Evolutionary conservation across 2,797 vertebrate species (phyloP).

Genomic region (Dicrostonyx torquatus): DNA sequence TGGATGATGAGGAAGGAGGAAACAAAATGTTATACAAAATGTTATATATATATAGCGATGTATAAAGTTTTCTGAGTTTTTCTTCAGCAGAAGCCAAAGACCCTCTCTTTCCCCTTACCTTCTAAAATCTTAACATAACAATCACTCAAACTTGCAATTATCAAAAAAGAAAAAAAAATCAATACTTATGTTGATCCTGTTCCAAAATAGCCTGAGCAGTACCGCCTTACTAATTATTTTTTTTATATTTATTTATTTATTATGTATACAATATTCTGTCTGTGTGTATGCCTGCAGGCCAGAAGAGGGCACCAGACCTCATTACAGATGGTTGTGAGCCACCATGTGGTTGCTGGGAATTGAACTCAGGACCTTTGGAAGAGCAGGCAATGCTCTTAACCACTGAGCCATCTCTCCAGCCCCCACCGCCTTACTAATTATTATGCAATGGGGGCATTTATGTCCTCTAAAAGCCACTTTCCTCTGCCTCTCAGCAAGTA

Average conservation of each 20-base stretch:
- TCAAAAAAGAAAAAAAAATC: neutral
- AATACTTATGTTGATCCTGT: neutral
- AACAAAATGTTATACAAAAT: slow-evolving; percentile 25
- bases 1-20: neutral
- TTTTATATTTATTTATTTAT: too few relatives aligned
- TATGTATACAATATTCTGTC: too few relatives aligned
- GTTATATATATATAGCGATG: too few relatives aligned
- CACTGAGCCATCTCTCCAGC: too few relatives aligned
- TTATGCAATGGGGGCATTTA: neutral
- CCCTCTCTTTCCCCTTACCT: neutral
- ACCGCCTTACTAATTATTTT: neutral
- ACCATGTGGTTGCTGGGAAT: too few relatives aligned
- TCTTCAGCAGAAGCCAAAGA: neutral
- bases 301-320: too few relatives aligned
- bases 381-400: too few relatives aligned
- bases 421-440: neutral
- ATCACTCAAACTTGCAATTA: neutral
- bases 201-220: neutral
- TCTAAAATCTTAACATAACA: neutral
- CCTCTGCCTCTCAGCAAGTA: neutral
- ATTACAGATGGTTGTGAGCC: too few relatives aligned
- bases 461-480: neutral
- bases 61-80: neutral
- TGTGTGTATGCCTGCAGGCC: too few relatives aligned
- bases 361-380: too few relatives aligned